Evolutionary conservation across 2,888 invertebrate genomes (phyloP).

Genomic region (Busseola fusca): DNA sequence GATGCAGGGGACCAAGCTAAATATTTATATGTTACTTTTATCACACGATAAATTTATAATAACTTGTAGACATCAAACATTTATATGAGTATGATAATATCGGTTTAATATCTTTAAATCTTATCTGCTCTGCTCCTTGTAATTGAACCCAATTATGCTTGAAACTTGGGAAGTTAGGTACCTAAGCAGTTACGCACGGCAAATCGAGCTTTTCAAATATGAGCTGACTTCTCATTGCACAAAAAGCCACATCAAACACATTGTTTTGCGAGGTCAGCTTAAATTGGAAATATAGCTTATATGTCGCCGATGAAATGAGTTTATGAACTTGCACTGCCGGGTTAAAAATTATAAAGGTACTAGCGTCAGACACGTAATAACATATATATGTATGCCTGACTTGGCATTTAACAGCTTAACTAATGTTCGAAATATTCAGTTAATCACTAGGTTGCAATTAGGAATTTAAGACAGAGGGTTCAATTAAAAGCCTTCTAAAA

Average conservation of each 20-base stretch:
- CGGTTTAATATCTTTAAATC: background rate
- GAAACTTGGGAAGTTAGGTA: background rate
- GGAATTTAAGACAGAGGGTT: background rate
- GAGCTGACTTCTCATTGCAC: background rate
- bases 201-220: background rate
- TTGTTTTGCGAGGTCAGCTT: background rate
- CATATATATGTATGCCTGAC: background rate
- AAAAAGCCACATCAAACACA: background rate
- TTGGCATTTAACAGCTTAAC: background rate
- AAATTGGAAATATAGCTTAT: background rate
- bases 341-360: background rate
- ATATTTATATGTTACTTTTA: slow-evolving; percentile 20
- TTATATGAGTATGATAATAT: slow-evolving; percentile 4
- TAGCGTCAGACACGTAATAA: background rate
- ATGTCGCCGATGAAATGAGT: background rate
- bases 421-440: slow-evolving; percentile 1
- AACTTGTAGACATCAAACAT: background rate
- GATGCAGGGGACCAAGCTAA: slow-evolving; percentile 30
- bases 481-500: slow-evolving; percentile 10
- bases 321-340: background rate
- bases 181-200: background rate
- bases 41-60: slow-evolving; percentile 1
- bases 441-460: background rate
- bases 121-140: background rate
- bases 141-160: slow-evolving; percentile 7